A percentile compares a stretch with the other conserved stretches of the same genome.
These are phyloP conservation scores for Microplitis demolitor DNA, from an alignment of 1,140 invertebrate genomes.

Conservation along the genomic window DNA sequence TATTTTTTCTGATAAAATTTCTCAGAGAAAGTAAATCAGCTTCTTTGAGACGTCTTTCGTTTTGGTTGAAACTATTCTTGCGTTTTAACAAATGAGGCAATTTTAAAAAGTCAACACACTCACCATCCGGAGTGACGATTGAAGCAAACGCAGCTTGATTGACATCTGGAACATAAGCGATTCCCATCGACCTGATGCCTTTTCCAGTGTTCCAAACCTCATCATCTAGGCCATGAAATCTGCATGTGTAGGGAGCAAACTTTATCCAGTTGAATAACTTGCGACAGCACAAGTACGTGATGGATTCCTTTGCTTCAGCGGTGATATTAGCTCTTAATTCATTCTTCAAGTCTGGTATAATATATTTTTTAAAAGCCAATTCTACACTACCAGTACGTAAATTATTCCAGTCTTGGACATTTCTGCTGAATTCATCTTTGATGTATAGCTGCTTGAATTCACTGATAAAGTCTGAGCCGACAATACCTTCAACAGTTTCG, in stretches of 20 bases:
- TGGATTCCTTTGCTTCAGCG: constrained; percentile 87
- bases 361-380: too few species aligned
- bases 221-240: constrained; percentile 64
- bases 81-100: constrained; percentile 84
- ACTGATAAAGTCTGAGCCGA: too few species aligned
- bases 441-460: too few species aligned
- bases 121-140: constrained; percentile 86
- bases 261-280: constrained; percentile 93
- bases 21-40: too few species aligned
- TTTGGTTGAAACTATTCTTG: constrained; percentile 74
- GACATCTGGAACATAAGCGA: constrained; percentile 87
- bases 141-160: constrained; percentile 89
- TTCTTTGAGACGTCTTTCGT: constrained; percentile 78
- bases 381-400: too few species aligned
- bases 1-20: too few species aligned
- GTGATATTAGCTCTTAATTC: constrained; percentile 76
- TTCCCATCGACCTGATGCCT: constrained; percentile 83
- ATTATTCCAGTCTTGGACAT: too few species aligned
- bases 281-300: constrained; percentile 81
- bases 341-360: too few species aligned
- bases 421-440: too few species aligned
- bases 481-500: too few species aligned
- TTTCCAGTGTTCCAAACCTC: constrained; percentile 85
- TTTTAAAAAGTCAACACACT: constrained; percentile 88
- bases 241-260: constrained; percentile 80